phyloP scores from a whole-genome alignment of 2,888 invertebrate genomes.

The Amphipyra tragopoginis region DNA sequence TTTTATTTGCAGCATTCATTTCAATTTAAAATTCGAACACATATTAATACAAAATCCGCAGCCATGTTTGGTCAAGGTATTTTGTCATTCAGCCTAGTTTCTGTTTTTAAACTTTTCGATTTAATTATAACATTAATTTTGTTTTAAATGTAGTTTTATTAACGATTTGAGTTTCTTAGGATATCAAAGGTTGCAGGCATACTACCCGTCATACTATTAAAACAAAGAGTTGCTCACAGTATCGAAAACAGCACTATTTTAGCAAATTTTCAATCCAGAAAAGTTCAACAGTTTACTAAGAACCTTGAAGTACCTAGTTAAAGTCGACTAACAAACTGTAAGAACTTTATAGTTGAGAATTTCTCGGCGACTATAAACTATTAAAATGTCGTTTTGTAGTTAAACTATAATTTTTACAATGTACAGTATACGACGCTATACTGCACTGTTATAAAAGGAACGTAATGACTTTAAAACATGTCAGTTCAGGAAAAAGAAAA shows the following conservation, averaged over 20 bases:
- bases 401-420: constrained; percentile 24
- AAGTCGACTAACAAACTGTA: constrained; percentile 19
- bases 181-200: no score
- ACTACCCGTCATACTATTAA: no score
- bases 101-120: no score
- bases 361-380: constrained; percentile 19
- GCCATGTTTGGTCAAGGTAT: background rate
- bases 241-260: background rate
- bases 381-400: constrained; percentile 34
- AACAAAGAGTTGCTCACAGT: background rate
- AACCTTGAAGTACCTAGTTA: constrained; percentile 10
- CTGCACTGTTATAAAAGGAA: background rate
- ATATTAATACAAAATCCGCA: background rate
- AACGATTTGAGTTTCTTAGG: no score
- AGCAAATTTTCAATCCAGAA: constrained; percentile 14
- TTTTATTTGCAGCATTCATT: background rate
- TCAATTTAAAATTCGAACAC: background rate
- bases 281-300: constrained; percentile 5
- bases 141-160: no score
- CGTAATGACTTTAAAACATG: background rate
- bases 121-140: no score
- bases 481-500: background rate
- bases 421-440: constrained; percentile 1
- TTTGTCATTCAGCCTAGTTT: constrained; percentile 2
- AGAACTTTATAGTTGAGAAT: constrained; percentile 15